These are phyloP conservation scores for Parnassius orleans DNA, from an alignment of 2,888 invertebrate species.

Conservation along the genomic window DNA sequence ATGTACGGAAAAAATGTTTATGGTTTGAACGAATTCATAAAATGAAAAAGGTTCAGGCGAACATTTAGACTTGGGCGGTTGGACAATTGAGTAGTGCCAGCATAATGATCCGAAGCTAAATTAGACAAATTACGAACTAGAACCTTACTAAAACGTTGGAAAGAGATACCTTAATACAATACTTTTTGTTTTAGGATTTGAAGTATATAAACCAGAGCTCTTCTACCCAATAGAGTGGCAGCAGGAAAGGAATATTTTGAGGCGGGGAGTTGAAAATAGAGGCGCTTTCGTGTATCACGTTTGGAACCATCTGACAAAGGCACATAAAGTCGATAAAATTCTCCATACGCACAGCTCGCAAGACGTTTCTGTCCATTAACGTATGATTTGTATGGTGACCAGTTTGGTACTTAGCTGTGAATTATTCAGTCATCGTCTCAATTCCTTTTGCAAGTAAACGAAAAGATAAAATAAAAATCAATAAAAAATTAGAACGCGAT, in stretches of 20 bases:
- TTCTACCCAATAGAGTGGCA: constrained; percentile 86
- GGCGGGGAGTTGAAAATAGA: constrained; percentile 51
- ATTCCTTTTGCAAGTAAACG: too few relatives aligned
- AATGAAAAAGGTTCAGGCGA: too few relatives aligned
- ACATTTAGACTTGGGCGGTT: too few relatives aligned
- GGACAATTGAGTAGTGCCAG: too few relatives aligned
- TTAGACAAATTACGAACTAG: too few relatives aligned
- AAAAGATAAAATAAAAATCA: too few relatives aligned
- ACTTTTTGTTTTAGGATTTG: constrained; percentile 68
- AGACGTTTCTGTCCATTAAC: constrained; percentile 34
- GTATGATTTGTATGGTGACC: constrained; percentile 21
- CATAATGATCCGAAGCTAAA: too few relatives aligned
- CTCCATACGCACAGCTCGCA: constrained; percentile 37
- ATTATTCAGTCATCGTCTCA: neutral
- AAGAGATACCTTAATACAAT: neutral
- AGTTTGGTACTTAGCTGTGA: constrained; percentile 10
- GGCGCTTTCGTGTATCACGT: constrained; percentile 45
- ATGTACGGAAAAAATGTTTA: too few relatives aligned
- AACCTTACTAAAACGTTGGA: too few relatives aligned
- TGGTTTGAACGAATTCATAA: too few relatives aligned
- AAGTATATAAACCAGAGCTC: constrained; percentile 81
- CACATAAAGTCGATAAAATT: constrained; percentile 35
- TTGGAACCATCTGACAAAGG: constrained; percentile 44
- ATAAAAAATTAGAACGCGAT: too few relatives aligned
- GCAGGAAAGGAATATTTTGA: constrained; percentile 82